phyloP scores from a whole-genome alignment of 1,140 invertebrate species.

The Zophobas morio region DNA sequence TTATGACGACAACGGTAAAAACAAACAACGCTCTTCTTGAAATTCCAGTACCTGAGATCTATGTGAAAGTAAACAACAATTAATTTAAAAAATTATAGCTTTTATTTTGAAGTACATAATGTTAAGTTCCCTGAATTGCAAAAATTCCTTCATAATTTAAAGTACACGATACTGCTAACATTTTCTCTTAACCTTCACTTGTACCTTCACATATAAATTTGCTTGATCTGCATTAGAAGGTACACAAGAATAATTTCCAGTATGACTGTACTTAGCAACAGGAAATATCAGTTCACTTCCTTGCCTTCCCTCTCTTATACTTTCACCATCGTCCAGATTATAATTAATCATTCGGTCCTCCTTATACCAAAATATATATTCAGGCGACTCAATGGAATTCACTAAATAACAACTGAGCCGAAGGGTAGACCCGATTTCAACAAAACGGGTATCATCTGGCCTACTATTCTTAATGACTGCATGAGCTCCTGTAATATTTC shows the following conservation, averaged over 20 bases:
- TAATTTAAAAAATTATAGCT: too few species aligned
- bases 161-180: not conserved
- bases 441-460: slow-evolving; percentile 53
- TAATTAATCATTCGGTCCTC: slow-evolving; percentile 82
- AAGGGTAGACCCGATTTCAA: slow-evolving; percentile 80
- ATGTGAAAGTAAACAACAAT: too few species aligned
- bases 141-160: not conserved
- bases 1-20: too few species aligned
- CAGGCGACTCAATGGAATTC: slow-evolving; percentile 77
- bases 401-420: slow-evolving; percentile 80
- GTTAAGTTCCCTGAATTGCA: too few species aligned
- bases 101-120: too few species aligned
- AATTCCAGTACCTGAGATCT: too few species aligned
- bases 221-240: slow-evolving; percentile 73
- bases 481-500: slow-evolving; percentile 73
- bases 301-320: slow-evolving; percentile 67
- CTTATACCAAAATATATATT: slow-evolving; percentile 88
- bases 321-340: slow-evolving; percentile 81
- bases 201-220: slow-evolving; percentile 71
- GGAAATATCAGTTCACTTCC: slow-evolving; percentile 73
- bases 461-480: slow-evolving; percentile 9
- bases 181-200: slow-evolving; percentile 13
- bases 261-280: slow-evolving; percentile 70
- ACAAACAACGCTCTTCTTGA: too few species aligned
- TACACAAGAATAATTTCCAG: slow-evolving; percentile 76